Evolutionary conservation across 2,113 vertebrate genomes (phyloP), one percentile per base, ranked within the genome.

Genomic region (Mobula birostris): DNA sequence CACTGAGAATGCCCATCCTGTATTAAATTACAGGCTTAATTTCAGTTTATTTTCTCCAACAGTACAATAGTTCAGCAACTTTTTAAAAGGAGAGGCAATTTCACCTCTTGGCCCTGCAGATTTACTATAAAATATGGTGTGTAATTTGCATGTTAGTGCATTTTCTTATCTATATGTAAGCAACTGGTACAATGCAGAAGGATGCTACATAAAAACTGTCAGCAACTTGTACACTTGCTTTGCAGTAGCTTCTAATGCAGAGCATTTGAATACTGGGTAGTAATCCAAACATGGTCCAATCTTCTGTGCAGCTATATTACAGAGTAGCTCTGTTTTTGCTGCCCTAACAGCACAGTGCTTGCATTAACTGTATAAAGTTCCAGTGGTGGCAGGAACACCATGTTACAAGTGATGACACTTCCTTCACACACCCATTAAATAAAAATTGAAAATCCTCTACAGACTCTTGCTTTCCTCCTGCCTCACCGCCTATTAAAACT

Each of bases 171-270:
- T 56, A 40, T 32, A 85, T 27, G 48, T 36, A 90, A 90, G 85
- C 85, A 90, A 68, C 61, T 90, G 58, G 61, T 90, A 66, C 85
- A 90, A 90, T 68, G 85, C 63, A n/a, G 61, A 32, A 90, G 85
- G 32, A 32, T 36, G 61, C 66, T 90, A 32, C 85, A 90, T 66
- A 17, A 83, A 90, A 90, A 66, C 14, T 32, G 58, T 56, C 7
- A 88, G 61, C 29, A 90, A 90, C 5, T 32, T 90, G 63, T 66
- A 66, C 85, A 90, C 29, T 66, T 29, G 61, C n/a, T 90, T 90
- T 90, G 63, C 29, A 88, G 85, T 12, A 66, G 85, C 58, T 88
- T 88, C 85, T 6, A 61, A 29, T 88, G 85, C 85, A 90, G 61
- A 68, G 63, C 85, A 17, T n/a, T 88, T 90, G n/a, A 29, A 68